Evolutionary conservation across 2,888 invertebrate genomes (phyloP).

Genomic region (Calliphora vomitoria): DNA sequence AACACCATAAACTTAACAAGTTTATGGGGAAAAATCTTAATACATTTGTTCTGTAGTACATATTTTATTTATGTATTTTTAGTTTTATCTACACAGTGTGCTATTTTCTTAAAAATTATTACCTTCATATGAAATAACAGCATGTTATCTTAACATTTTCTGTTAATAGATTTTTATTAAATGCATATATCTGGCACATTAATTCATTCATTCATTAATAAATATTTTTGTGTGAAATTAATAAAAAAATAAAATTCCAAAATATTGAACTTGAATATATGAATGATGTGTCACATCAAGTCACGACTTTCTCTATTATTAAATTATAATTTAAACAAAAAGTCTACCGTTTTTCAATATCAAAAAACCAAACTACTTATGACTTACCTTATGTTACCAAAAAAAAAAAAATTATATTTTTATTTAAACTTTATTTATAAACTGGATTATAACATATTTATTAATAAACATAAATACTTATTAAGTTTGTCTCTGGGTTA

Average conservation of each 20-base stretch:
- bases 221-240: conserved; percentile 20
- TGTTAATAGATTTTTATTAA: not conserved
- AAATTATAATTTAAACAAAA: not conserved
- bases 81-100: not conserved
- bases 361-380: not conserved
- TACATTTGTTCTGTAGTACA: not conserved
- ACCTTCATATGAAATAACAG: not conserved
- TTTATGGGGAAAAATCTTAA: conserved; percentile 28
- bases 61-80: conserved; percentile 25
- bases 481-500: conserved; percentile 27
- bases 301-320: conserved; percentile 49
- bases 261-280: not conserved
- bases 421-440: conserved; percentile 14
- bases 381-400: too few relatives aligned
- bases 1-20: conserved; percentile 15
- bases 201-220: not conserved
- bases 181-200: not conserved
- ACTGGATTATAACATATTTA: conserved; percentile 52
- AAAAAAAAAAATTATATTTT: not conserved
- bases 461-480: conserved; percentile 44
- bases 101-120: conserved; percentile 12
- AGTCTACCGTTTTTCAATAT: conserved; percentile 19
- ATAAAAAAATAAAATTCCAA: not conserved
- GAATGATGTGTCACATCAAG: not conserved
- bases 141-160: not conserved